Evolutionary conservation across 2,888 invertebrate genomes (phyloP).

Genomic region (Agonopterix heracliana): DNA sequence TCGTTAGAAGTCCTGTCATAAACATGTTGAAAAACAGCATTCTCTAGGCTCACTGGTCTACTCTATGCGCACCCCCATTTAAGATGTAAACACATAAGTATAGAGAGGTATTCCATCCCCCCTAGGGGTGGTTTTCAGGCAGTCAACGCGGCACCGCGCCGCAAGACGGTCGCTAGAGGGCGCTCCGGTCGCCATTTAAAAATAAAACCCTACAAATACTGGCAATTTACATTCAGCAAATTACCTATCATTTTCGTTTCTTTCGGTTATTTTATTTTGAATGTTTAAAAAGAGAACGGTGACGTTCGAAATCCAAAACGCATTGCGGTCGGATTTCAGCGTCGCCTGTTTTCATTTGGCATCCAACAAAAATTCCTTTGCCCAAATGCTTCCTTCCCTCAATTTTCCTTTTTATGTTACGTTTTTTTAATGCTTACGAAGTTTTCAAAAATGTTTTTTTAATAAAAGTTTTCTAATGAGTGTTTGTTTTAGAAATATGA

Average conservation of each 20-base stretch:
- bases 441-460: slow-evolving; percentile 8
- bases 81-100: slow-evolving; percentile 72
- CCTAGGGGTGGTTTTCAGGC: slow-evolving; percentile 34
- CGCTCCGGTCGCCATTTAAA: slow-evolving; percentile 19
- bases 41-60: slow-evolving; percentile 10
- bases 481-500: slow-evolving; percentile 6
- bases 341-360: slow-evolving; percentile 15
- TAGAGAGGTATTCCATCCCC: slow-evolving; percentile 35
- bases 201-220: slow-evolving; percentile 22
- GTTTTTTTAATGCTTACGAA: neutral
- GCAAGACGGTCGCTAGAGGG: slow-evolving; percentile 42
- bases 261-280: neutral
- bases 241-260: neutral
- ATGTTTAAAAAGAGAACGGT: slow-evolving; percentile 11
- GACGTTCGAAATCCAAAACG: slow-evolving; percentile 20
- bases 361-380: slow-evolving; percentile 19
- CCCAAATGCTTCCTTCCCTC: slow-evolving; percentile 19
- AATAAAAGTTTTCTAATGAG: slow-evolving; percentile 7
- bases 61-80: slow-evolving; percentile 60
- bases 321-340: slow-evolving; percentile 12
- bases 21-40: neutral
- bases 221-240: slow-evolving; percentile 11
- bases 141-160: slow-evolving; percentile 61
- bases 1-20: no score
- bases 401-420: slow-evolving; percentile 15